Evolutionary conservation across 1,140 invertebrate species (phyloP).

Genomic region (Diorhabda carinulata): DNA sequence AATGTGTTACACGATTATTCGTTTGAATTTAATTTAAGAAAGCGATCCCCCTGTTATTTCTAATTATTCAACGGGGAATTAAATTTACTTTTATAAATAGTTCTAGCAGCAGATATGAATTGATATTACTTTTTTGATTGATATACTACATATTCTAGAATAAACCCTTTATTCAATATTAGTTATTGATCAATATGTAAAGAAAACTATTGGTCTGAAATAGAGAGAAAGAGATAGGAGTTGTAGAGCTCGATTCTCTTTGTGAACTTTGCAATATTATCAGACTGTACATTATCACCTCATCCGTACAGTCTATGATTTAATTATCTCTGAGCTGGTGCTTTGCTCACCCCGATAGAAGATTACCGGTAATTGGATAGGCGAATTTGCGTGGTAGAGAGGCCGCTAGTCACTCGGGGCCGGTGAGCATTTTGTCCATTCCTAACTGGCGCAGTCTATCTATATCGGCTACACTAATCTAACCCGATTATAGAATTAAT

Average conservation of each 20-base stretch:
- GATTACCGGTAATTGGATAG: constrained; percentile 16
- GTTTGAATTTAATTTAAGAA: too few species aligned
- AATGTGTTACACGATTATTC: too few species aligned
- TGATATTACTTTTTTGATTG: too few species aligned
- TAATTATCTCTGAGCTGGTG: constrained; percentile 14
- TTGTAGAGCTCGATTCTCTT: background rate
- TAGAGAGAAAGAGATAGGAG: background rate
- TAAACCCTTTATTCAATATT: too few species aligned
- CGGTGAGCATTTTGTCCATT: constrained; percentile 7
- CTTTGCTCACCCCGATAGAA: constrained; percentile 15
- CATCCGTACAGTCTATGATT: constrained; percentile 11
- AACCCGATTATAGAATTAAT: too few species aligned
- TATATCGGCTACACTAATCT: too few species aligned
- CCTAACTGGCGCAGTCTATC: constrained; percentile 5
- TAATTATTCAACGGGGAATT: too few species aligned
- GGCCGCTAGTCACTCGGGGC: constrained; percentile 4
- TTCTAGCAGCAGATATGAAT: too few species aligned
- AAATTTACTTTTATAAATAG: too few species aligned
- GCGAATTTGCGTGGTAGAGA: constrained; percentile 12
- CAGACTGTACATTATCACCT: constrained; percentile 1
- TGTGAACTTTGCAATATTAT: constrained; percentile 1
- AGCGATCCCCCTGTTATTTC: too few species aligned
- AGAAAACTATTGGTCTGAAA: background rate
- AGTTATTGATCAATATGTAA: too few species aligned
- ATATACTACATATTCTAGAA: too few species aligned